Evolutionary conservation across 1,140 invertebrate genomes (phyloP), one percentile per base, ranked within the genome.

Genomic region (Drosophila mojavensis): DNA sequence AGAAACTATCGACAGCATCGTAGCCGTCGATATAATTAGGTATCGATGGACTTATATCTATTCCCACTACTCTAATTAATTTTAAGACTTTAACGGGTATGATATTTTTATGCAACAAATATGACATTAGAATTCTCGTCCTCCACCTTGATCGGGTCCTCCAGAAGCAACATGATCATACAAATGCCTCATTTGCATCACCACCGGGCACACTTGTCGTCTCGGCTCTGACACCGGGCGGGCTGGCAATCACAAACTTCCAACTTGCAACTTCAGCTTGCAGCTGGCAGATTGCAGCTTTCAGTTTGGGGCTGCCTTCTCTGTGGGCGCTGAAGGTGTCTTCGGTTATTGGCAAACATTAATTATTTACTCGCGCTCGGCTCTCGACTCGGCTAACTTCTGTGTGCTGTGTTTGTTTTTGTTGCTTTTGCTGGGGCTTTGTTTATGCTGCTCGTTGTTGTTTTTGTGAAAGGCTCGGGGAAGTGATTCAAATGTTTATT

Each of bases 401-500:
- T 62, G 47, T 50, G 55, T 6, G 36, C 24, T 55, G 64, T 60
- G 56, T 45, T 45, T 56, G 26, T 50, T 51, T 20, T 58, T 71
- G 15, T 9, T 64, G 50, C 11, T 17, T 48, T 20, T 69, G 33
- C 17, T 58, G 24, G 24, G 62, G 58, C 24, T 64, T 50, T 66
- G 45, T 36, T 62, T 50, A 26, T 24, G 53, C 47, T 59, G 15
- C 56, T 41, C 47, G 41, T 51, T 66, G 20, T 20, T 20, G 53
- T 47, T 50, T 86, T 86, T 86, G 83, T 86, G 83, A 88, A 88
- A 88, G 83, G 83, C 83, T 58, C 81, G 68, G 79, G 83, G 84
- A 89, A 88, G 83, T 88, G 88, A 84, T 88, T 86, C 83, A 88
- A 86, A 86, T 86, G 82, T 88, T 88, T 86, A 86, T 88, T 86